phyloP scores from a whole-genome alignment of 2,797 vertebrate genomes.

The Coccyzus lansbergi region DNA sequence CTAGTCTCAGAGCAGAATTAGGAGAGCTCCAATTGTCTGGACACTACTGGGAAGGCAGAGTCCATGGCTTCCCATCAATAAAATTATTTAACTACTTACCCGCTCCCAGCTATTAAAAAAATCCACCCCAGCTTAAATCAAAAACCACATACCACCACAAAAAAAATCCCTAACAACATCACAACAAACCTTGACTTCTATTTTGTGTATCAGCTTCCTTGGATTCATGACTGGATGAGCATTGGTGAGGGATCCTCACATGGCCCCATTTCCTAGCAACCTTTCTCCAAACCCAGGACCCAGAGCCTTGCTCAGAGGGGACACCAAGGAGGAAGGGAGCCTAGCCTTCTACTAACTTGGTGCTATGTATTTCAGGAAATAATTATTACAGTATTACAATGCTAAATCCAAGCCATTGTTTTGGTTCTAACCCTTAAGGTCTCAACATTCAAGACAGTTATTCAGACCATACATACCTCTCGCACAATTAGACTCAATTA shows the following conservation, averaged over 20 bases:
- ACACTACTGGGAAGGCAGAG: background rate
- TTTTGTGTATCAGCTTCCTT: background rate
- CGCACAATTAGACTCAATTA: background rate
- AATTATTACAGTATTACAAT: background rate
- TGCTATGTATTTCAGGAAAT: background rate
- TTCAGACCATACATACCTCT: background rate
- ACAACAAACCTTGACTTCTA: background rate
- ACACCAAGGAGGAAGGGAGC: background rate
- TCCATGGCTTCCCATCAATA: background rate
- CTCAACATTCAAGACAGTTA: background rate
- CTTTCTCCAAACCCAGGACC: too few species aligned
- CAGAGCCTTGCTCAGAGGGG: background rate
- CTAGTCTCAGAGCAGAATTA: background rate
- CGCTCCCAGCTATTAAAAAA: background rate
- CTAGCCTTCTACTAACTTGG: background rate
- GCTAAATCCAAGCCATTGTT: background rate
- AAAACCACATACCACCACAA: background rate
- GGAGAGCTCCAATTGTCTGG: background rate
- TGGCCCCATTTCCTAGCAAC: background rate
- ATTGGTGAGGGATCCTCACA: background rate
- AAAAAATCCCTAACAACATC: background rate
- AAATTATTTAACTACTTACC: background rate
- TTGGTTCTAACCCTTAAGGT: background rate
- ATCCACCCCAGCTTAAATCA: rapidly evolving
- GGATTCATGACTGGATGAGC: background rate